Base-by-base conservation (phyloP, 2,113 vertebrate genomes). In the Aleadryas rufinucha region DNA sequence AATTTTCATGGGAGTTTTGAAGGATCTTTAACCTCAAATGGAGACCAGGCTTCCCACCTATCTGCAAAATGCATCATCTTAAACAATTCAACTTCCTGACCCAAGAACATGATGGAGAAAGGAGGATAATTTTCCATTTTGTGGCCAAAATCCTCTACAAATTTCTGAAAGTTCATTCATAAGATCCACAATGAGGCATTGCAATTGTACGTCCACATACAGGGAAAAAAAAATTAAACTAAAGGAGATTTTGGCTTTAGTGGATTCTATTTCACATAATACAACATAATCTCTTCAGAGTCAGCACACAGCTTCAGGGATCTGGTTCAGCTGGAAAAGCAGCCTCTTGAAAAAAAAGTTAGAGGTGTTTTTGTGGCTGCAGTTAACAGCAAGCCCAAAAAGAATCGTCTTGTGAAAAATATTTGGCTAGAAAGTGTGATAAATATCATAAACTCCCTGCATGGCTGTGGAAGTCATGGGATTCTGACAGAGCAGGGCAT, bases 31-130 rank as follows among this genome's bases (percentile, higher is more conserved):
- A 42, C 4, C 9, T 16, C 20, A 42, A 22, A 4, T 3, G 41
- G 44, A 63, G 9, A 63, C 6, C 22, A 54, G 52, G 27, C 11
- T 4, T 47, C 59, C 9, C 3, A 3, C 54, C 39, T 60, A 24
- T 18, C 39, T 68, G 26, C 12, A 57, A 54, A 90, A 66, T 5
- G 11, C 26, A 22, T 31, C 17, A 8, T 27, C 31, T 49, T 27
- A 16, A 72, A 23, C 8, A 21, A 39, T 13, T 44, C 54, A 47
- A 0, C 35, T n/a, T 68, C 52, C 22, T 7, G 5, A 76, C 27
- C 24, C 37, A 64, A 31, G 0, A 1, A 2, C 5, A 6, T 11
- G 20, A 23, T 45, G 33, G 39, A 65, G 53, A 47, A 19, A 20
- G 49, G 15, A 44, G 13, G 6, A 19, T 7, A 1, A 1, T 31